phyloP scores from a whole-genome alignment of 2,888 invertebrate genomes.

The Drosophila fulvimacula region DNA sequence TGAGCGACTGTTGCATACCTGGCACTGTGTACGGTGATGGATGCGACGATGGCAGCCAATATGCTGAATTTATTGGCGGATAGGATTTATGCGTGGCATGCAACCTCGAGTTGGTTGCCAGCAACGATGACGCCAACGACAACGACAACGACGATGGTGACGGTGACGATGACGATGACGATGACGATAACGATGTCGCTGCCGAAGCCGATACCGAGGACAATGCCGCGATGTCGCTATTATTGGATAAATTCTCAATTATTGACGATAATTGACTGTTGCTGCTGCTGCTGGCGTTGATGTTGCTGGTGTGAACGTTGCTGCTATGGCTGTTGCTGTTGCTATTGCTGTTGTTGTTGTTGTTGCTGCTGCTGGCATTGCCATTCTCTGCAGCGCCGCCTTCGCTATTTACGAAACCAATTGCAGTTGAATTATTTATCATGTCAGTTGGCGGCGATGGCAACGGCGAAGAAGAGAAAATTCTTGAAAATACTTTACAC shows the following conservation, averaged over 20 bases:
- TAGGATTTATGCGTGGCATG: constrained; percentile 86
- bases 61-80: constrained; percentile 93
- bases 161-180: constrained; percentile 23
- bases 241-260: constrained; percentile 84
- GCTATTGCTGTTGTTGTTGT: constrained; percentile 39
- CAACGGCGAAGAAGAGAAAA: constrained; percentile 66
- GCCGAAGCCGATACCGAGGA: constrained; percentile 39
- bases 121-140: constrained; percentile 27
- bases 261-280: constrained; percentile 83
- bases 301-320: constrained; percentile 48
- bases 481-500: constrained; percentile 77
- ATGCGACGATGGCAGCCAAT: constrained; percentile 93
- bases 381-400: constrained; percentile 50
- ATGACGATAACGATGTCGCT: constrained; percentile 24
- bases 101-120: constrained; percentile 20
- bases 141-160: constrained; percentile 63
- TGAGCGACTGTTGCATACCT: constrained; percentile 86
- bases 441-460: constrained; percentile 69
- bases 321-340: constrained; percentile 41
- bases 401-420: constrained; percentile 75
- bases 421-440: constrained; percentile 79
- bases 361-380: constrained; percentile 43
- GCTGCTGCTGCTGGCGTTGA: constrained; percentile 42
- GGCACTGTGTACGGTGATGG: constrained; percentile 92
- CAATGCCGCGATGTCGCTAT: constrained; percentile 74